Evolutionary conservation across 2,113 vertebrate genomes (phyloP).

Genomic region (Cygnus buccinator): DNA sequence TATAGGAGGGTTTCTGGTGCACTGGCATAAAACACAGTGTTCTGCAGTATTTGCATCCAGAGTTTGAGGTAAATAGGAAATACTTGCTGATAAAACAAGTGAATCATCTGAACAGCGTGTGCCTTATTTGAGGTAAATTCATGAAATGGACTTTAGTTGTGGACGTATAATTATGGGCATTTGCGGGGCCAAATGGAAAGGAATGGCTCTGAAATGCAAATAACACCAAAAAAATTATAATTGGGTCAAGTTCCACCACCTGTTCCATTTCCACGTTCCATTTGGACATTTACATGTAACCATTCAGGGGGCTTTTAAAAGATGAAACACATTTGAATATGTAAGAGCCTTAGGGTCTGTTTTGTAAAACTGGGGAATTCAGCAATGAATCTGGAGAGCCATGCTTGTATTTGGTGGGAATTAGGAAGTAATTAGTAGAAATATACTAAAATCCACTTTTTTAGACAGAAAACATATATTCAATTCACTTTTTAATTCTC

Average conservation of each 20-base stretch:
- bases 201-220: background rate
- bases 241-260: background rate
- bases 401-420: background rate
- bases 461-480: background rate
- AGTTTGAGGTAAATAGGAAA: slow-evolving; percentile 15
- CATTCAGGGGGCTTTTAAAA: background rate
- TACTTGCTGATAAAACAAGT: background rate
- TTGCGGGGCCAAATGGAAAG: background rate
- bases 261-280: background rate
- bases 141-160: background rate
- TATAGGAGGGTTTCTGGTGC: background rate
- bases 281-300: background rate
- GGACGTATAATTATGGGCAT: background rate
- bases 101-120: background rate
- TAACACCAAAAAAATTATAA: background rate
- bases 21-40: background rate
- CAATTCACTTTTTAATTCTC: background rate
- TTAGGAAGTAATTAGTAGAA: background rate
- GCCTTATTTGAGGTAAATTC: background rate
- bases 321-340: background rate
- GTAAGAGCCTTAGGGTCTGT: background rate
- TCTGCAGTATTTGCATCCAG: background rate
- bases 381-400: background rate
- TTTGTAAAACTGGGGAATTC: background rate
- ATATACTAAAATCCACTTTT: background rate